Conservation (phyloP, 1,140 invertebrate genomes). For the Bombyx mori region DNA sequence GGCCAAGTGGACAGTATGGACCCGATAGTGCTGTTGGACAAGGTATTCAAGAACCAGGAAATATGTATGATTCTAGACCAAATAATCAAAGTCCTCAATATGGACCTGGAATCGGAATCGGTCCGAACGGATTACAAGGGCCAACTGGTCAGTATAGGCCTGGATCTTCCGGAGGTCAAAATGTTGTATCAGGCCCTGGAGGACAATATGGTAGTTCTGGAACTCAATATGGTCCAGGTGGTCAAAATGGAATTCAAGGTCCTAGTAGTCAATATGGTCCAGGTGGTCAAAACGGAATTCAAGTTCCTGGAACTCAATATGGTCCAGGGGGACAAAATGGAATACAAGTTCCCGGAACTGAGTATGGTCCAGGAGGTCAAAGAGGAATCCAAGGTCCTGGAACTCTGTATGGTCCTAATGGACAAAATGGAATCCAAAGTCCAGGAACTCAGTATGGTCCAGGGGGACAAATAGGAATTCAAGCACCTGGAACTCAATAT, state of each 20-base stretch:
- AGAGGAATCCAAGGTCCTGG: not conserved
- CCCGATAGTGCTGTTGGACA: not conserved
- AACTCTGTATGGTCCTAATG: not conserved
- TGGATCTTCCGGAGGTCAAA: slow-evolving; percentile 17
- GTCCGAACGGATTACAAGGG: slow-evolving; percentile 30
- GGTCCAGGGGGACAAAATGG: slow-evolving; percentile 4
- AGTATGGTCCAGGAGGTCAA: slow-evolving; percentile 2
- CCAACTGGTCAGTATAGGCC: slow-evolving; percentile 15
- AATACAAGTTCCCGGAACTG: not conserved
- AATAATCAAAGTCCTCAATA: slow-evolving; percentile 1
- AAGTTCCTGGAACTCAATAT: slow-evolving; percentile 10
- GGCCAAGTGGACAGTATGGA: not conserved
- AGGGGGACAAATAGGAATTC: slow-evolving; percentile 3
- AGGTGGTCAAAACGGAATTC: slow-evolving; percentile 4
- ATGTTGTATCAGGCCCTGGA: slow-evolving; percentile 20
- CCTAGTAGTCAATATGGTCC: slow-evolving; percentile 15
- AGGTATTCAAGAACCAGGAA: slow-evolving; percentile 4
- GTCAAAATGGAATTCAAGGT: slow-evolving; percentile 7
- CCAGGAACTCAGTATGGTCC: not conserved
- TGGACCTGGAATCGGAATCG: slow-evolving; percentile 7
- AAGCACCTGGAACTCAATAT: slow-evolving; percentile 4
- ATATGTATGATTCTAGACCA: slow-evolving; percentile 7
- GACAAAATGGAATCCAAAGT: not conserved
- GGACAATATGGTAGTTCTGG: slow-evolving; percentile 14
- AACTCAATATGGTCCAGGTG: slow-evolving; percentile 3